Percentiles rank a stretch among this genome's conserved stretches.
These are phyloP conservation scores for Ara ararauna DNA, from an alignment of 2,797 vertebrate genomes.

Conservation along the genomic window DNA sequence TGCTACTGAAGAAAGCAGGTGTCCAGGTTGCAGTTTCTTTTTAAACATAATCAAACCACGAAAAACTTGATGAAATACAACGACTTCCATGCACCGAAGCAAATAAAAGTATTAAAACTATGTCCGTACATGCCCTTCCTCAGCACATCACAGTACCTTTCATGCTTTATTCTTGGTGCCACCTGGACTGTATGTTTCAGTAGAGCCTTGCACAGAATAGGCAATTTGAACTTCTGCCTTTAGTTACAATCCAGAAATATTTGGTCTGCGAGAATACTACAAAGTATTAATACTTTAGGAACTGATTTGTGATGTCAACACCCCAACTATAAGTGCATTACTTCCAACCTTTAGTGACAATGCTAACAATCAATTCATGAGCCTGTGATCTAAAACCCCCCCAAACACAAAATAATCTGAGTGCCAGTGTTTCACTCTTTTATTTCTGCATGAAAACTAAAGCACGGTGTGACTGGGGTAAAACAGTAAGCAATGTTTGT, in stretches of 20 bases:
- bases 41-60: not conserved
- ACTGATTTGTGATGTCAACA: not conserved
- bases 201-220: not conserved
- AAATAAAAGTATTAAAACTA: not conserved
- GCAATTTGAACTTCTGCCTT: not conserved
- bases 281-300: not conserved
- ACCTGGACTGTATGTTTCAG: not conserved
- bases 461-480: not conserved
- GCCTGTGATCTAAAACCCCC: not conserved
- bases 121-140: not conserved
- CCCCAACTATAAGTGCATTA: not conserved
- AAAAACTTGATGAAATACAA: not conserved
- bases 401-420: not conserved
- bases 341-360: not conserved
- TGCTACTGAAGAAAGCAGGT: not conserved
- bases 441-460: not conserved
- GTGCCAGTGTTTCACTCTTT: not conserved
- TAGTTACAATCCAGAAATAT: not conserved
- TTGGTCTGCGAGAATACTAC: not conserved
- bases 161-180: not conserved
- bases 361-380: not conserved
- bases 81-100: not conserved
- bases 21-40: not conserved
- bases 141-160: not conserved
- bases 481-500: not conserved